Base-by-base conservation (phyloP, 1,140 invertebrate genomes). In the Caligus rogercresseyi region DNA sequence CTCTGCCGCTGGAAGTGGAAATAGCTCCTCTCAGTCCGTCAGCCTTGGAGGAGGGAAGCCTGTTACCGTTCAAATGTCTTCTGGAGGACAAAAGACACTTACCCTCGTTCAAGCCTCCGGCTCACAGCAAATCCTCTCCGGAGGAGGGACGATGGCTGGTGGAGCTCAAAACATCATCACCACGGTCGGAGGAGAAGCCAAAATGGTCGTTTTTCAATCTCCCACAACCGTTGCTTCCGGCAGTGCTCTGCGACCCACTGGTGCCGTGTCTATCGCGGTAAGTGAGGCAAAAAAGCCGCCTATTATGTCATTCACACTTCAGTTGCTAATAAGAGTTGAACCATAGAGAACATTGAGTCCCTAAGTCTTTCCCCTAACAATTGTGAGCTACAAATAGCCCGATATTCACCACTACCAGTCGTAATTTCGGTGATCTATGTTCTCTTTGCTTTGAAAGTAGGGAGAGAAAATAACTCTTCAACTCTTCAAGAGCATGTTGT, bases 41-140 rank as follows among this genome's bases (percentile, higher is more conserved):
- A 78, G 80, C 26, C 76, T 82, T 67, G 77, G 80, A n/a, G 77
- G 80, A n/a, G 82, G 82, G 0, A 84, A 84, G 71, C 80, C 81
- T 3, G 78, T 84, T 1, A 83, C 82, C 1, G 74, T 84, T 20
- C 78, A 79, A 70, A 77, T 81, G 73, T 74, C 78, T 7, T 74
- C 73, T 52, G 72, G 74, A 61, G 75, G 75, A 20, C 74, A 76
- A 15, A 79, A 79, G 68, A 78, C 77, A 0, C 74, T 78, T 0
- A 78, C 77, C 2, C 66, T 79, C 2, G 65, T 73, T 52, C 57
- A 66, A 67, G 2, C 64, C 64, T 60, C 67, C 67, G 52, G 54
- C 65, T 23, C 55, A 64, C 58, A 60, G 59, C 25, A 53, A 25
- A 56, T 58, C 61, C 24, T 60, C 51, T 26, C 61, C 65, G 16